Conservation (phyloP, 2,888 invertebrate species). For the Leucoptera coffeella region DNA sequence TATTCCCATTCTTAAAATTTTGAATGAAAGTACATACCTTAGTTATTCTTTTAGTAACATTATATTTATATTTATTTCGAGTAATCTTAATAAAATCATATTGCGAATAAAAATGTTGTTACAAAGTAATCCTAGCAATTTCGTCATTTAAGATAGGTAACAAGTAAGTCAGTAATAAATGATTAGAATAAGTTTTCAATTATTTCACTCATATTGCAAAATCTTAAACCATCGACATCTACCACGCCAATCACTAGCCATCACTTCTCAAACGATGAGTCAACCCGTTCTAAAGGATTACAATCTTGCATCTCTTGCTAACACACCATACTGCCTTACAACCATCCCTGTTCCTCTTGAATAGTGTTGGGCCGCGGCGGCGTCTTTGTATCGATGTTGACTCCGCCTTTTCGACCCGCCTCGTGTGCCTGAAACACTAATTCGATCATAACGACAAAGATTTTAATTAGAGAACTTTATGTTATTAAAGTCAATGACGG, state of each 20-base stretch:
- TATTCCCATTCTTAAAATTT: too few species aligned
- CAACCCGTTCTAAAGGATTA: constrained; percentile 39
- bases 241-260: constrained; percentile 18
- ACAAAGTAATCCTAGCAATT: too few species aligned
- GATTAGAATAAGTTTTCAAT: constrained; percentile 4
- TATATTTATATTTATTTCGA: too few species aligned
- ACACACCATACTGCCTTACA: constrained; percentile 1
- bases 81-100: too few species aligned
- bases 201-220: constrained; percentile 5
- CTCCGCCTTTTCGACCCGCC: constrained; percentile 29
- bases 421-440: constrained; percentile 12
- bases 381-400: constrained; percentile 29
- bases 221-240: constrained; percentile 3
- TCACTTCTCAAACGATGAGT: constrained; percentile 35
- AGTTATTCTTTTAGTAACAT: too few species aligned
- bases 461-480: constrained; percentile 46
- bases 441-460: constrained; percentile 44
- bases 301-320: constrained; percentile 15
- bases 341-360: too few species aligned
- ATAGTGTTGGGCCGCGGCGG: constrained; percentile 33
- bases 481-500: too few species aligned
- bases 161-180: too few species aligned
- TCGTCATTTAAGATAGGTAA: too few species aligned
- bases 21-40: too few species aligned
- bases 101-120: too few species aligned